These are phyloP conservation scores for Lordiphosa stackelbergi DNA, from an alignment of 1,140 invertebrate species.

Conservation along the genomic window DNA sequence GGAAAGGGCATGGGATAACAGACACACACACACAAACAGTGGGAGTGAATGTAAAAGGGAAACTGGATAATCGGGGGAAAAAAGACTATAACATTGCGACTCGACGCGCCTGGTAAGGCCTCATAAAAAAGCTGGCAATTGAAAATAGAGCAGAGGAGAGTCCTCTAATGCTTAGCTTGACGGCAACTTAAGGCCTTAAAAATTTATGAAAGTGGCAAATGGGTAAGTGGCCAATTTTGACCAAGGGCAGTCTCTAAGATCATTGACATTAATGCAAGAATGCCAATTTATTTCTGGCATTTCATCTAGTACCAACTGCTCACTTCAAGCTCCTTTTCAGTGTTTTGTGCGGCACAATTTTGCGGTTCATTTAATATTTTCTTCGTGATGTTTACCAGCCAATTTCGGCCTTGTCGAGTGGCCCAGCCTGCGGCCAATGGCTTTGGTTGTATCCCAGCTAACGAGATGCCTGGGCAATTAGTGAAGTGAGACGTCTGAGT, in stretches of 20 bases:
- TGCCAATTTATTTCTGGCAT: slow-evolving; percentile 63
- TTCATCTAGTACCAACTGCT: slow-evolving; percentile 18
- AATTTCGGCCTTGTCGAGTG: slow-evolving; percentile 28
- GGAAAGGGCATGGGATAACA: background rate
- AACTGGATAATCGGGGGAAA: slow-evolving; percentile 26
- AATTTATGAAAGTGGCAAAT: slow-evolving; percentile 33
- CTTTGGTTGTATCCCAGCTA: slow-evolving; percentile 56
- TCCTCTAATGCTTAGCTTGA: slow-evolving; percentile 16
- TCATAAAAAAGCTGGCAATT: slow-evolving; percentile 38
- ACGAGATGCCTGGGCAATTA: slow-evolving; percentile 73
- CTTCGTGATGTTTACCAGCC: slow-evolving; percentile 61
- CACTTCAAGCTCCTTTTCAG: slow-evolving; percentile 3
- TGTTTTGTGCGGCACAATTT: slow-evolving; percentile 55
- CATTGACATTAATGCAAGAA: slow-evolving; percentile 42
- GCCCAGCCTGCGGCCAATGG: slow-evolving; percentile 54
- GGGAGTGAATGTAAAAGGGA: background rate
- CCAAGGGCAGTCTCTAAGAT: slow-evolving; percentile 12
- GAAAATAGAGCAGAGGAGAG: slow-evolving; percentile 24
- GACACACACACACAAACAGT: background rate
- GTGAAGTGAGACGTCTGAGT: slow-evolving; percentile 20
- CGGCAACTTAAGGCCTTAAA: slow-evolving; percentile 38
- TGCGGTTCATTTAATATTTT: slow-evolving; percentile 73
- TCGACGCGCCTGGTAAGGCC: slow-evolving; percentile 42
- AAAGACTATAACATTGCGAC: slow-evolving; percentile 41
- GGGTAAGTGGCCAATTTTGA: slow-evolving; percentile 1